Evolutionary conservation across 2,797 vertebrate species (phyloP).

Genomic region (Emydoidea blandingii): DNA sequence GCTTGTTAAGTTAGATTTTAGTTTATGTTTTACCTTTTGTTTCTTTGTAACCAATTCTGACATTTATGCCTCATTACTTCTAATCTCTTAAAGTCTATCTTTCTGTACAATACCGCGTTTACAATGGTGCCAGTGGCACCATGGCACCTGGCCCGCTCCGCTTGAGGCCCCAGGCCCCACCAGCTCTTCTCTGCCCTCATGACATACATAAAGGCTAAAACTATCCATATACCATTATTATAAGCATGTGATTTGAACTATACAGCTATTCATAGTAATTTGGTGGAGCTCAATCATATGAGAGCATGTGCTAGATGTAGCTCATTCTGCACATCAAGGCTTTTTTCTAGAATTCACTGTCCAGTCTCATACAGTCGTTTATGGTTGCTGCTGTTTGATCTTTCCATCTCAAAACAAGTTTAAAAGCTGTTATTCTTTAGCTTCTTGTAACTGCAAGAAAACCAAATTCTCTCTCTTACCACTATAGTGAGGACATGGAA

Average conservation of each 20-base stretch:
- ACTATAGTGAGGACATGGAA: neutral
- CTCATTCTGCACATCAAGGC: neutral
- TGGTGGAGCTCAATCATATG: neutral
- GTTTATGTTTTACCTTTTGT: too few relatives aligned
- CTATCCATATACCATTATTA: neutral
- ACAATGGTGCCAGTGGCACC: too few relatives aligned
- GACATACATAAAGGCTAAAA: neutral
- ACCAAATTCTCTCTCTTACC: neutral
- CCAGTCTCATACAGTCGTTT: neutral
- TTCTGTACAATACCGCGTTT: too few relatives aligned
- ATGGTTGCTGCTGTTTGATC: neutral
- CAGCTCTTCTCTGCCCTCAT: neutral
- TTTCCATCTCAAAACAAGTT: neutral
- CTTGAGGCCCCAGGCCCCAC: too few relatives aligned
- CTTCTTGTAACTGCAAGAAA: neutral
- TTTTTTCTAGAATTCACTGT: neutral
- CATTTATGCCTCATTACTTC: too few relatives aligned
- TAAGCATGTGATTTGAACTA: slow-evolving; percentile 9
- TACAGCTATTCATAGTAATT: neutral
- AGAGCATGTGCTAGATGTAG: neutral
- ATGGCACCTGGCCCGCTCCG: too few relatives aligned
- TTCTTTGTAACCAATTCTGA: too few relatives aligned
- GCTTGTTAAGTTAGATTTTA: too few relatives aligned
- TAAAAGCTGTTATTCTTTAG: neutral
- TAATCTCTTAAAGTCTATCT: too few relatives aligned